phyloP scores from a whole-genome alignment of 2,888 invertebrate genomes.

The Euzophera pinguis region DNA sequence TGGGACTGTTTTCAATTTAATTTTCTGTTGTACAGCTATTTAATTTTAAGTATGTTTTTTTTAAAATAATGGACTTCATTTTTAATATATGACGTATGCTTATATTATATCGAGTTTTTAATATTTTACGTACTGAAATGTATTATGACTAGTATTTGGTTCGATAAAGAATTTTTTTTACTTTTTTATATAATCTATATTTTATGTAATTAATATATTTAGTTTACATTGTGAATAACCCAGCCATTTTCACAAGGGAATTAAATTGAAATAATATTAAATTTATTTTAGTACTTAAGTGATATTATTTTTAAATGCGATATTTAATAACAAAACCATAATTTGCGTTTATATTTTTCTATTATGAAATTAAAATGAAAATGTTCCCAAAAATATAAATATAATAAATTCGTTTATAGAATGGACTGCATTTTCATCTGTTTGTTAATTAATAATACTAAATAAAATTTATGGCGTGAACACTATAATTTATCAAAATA shows the following conservation, averaged over 20 bases:
- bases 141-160: too few species aligned
- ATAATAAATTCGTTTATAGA: constrained; percentile 31
- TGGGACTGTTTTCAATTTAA: constrained; percentile 24
- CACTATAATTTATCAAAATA: constrained; percentile 23
- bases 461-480: constrained; percentile 9
- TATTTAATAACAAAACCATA: too few species aligned
- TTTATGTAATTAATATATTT: too few species aligned
- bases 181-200: background rate
- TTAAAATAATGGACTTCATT: too few species aligned
- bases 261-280: too few species aligned
- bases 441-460: constrained; percentile 15
- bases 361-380: background rate
- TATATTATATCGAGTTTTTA: too few species aligned
- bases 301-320: too few species aligned
- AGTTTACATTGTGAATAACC: constrained; percentile 53
- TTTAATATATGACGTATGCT: too few species aligned
- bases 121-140: too few species aligned
- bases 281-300: too few species aligned
- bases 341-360: too few species aligned
- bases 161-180: too few species aligned
- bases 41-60: background rate
- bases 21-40: constrained; percentile 6
- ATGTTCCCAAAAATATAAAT: constrained; percentile 27
- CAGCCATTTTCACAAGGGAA: constrained; percentile 63
- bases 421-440: constrained; percentile 42